Evolutionary conservation across 2,888 invertebrate genomes (phyloP).

Genomic region (Caenorhabditis sinica): DNA sequence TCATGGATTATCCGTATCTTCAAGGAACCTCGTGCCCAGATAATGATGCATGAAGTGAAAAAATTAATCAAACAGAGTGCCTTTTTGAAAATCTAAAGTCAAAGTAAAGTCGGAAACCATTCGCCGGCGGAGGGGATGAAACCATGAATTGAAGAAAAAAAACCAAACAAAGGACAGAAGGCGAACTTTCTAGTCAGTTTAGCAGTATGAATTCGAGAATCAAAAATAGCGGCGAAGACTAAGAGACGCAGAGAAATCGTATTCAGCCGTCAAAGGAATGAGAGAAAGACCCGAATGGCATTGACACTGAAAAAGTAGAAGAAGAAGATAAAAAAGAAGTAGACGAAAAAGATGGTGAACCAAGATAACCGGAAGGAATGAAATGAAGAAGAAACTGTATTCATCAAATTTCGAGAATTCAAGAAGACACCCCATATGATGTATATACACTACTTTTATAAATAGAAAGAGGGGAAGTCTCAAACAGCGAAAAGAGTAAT

Average conservation of each 20-base stretch:
- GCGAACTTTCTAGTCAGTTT: conserved; percentile 17
- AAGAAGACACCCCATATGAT: not conserved
- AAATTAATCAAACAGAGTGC: not conserved
- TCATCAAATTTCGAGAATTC: conserved; percentile 12
- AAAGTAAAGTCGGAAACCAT: conserved; percentile 25
- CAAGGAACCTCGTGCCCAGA: no score
- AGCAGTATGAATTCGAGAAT: conserved; percentile 15
- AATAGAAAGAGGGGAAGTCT: not conserved
- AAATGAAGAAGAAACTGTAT: conserved; percentile 9
- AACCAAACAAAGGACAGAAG: conserved; percentile 30
- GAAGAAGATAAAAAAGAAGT: no score
- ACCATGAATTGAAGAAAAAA: conserved; percentile 3
- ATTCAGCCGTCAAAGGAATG: not conserved
- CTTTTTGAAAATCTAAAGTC: conserved; percentile 14
- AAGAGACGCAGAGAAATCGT: conserved; percentile 25
- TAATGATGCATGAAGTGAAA: not conserved
- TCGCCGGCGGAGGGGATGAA: not conserved
- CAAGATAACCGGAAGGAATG: conserved; percentile 50
- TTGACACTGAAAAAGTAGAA: conserved; percentile 25
- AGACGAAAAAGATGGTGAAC: conserved; percentile 50
- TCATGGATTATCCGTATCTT: no score
- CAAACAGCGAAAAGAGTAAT: conserved; percentile 42
- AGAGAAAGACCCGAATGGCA: conserved; percentile 17
- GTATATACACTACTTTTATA: conserved; percentile 21
- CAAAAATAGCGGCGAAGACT: not conserved